Evolutionary conservation across 1,140 invertebrate species (phyloP), one percentile per base, ranked within the genome.

Genomic region (Thaumetopoea pityocampa): DNA sequence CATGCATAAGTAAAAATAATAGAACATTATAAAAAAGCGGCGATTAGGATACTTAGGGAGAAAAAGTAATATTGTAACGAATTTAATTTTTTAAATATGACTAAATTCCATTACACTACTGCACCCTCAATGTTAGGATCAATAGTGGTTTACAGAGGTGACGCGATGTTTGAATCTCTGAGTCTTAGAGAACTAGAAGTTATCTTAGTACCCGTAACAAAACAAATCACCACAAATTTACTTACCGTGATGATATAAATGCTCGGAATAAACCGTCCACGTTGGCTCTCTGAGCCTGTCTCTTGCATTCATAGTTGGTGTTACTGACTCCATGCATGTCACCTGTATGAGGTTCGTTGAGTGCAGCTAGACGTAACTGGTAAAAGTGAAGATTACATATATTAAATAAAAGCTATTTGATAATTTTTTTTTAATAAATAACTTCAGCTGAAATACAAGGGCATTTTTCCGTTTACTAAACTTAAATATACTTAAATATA

Each of bases 241-340:
- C 45, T 81, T 71, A 88, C 88, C 92, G 90, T 32, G 93, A 95
- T 28, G 93, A 93, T 24, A 95, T 89, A 85, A 99, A 98, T 11
- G 97, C 97, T 52, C 95, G 89, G 88, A 98, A 99, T 35, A 96
- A 98, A 26, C 96, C 96, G 50, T 90, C 86, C n/a, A 94, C 85
- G 10, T 93, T 93, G 4, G 94, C 92, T 60, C 92, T 87, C 40
- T 92, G 88, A 5, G 96, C 92, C 85, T 99, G 94, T 44, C 95
- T 89, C 77, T 97, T 96, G 79, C 98, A 99, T 40, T 92, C 89
- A 54, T 96, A 96, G 85, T 99, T 97, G 12, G 94, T 95, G 16
- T 96, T 96, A 37, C 95, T 88, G 9, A 96, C 90, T 1, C 97
- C 97, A 56, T 94, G 92, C 89, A 98, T 93, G 66, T 97, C 93